Conservation (phyloP, 2,113 vertebrate species). For the Nasalis larvatus region DNA sequence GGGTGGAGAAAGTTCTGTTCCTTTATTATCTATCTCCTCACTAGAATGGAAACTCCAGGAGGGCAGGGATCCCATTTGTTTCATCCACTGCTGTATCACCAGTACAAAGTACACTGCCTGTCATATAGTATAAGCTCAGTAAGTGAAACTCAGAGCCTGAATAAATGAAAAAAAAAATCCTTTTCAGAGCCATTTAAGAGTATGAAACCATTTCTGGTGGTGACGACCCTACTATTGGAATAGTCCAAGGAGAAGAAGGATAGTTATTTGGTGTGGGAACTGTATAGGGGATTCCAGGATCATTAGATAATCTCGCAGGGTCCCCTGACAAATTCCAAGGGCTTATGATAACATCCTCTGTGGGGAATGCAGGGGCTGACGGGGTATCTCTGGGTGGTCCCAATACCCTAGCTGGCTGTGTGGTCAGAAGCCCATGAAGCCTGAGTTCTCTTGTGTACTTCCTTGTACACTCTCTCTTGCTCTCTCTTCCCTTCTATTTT, state of each 20-base stretch:
- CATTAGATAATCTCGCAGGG: neutral
- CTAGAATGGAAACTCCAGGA: neutral
- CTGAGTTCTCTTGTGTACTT: neutral
- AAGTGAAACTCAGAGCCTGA: neutral
- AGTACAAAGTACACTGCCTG: neutral
- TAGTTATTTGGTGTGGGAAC: neutral
- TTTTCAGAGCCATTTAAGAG: neutral
- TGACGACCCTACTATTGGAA: neutral
- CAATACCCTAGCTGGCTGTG: neutral
- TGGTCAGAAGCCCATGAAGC: neutral
- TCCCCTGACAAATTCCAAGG: neutral
- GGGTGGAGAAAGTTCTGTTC: neutral
- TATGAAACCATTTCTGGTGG: neutral
- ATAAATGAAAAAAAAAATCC: neutral
- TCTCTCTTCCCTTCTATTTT: constrained; percentile 8
- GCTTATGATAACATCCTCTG: neutral
- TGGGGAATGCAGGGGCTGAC: neutral
- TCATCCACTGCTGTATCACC: neutral
- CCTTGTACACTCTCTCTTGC: neutral
- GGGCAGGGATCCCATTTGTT: neutral
- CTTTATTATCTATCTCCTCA: neutral
- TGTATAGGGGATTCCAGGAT: neutral
- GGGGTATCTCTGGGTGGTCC: neutral
- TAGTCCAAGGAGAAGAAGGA: neutral
- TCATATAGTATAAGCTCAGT: neutral